Evolutionary conservation across 2,797 vertebrate species (phyloP).

Genomic region (Cyclura pinguis): DNA sequence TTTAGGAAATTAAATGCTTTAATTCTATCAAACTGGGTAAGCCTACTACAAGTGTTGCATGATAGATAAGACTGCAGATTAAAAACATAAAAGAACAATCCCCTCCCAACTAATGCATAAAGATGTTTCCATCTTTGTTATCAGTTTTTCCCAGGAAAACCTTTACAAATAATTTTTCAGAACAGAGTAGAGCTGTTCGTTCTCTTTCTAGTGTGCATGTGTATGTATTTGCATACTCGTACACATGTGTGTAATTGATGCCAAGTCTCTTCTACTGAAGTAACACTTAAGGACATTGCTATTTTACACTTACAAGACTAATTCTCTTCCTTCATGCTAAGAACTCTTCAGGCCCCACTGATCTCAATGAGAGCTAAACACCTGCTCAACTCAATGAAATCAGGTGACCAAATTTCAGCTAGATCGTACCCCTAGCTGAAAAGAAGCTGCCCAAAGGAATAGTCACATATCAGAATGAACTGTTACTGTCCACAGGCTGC

Average conservation of each 20-base stretch:
- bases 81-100: neutral
- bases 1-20: neutral
- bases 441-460: neutral
- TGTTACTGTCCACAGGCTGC: neutral
- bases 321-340: neutral
- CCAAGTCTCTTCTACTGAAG: neutral
- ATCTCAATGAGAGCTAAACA: neutral
- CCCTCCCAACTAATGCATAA: neutral
- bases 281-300: neutral
- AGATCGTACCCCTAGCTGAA: neutral
- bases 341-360: neutral
- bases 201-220: neutral
- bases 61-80: neutral
- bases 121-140: constrained; percentile 7
- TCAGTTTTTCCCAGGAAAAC: neutral
- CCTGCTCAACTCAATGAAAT: neutral
- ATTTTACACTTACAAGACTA: neutral
- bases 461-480: neutral
- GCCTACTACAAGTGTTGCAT: neutral
- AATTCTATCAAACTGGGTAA: constrained; percentile 11
- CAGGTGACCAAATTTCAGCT: neutral
- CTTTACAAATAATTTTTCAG: constrained; percentile 16
- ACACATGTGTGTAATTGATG: too few species aligned
- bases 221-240: neutral
- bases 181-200: neutral